Evolutionary conservation across 2,797 vertebrate species (phyloP).

Genomic region (Babyrousa celebensis): DNA sequence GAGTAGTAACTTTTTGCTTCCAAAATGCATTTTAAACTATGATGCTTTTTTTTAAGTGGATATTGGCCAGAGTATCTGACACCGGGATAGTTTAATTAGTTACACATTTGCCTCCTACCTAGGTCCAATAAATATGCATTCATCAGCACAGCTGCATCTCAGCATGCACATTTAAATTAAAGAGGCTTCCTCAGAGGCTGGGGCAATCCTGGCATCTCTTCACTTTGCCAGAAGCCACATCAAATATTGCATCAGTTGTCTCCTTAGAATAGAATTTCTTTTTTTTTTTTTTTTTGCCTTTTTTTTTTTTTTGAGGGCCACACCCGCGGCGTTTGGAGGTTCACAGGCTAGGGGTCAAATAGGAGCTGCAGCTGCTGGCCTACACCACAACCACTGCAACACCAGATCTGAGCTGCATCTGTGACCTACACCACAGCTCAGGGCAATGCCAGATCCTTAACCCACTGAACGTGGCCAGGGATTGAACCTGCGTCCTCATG

Average conservation of each 20-base stretch:
- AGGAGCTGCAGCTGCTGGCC: too few species aligned
- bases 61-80: constrained; percentile 85
- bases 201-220: constrained; percentile 89
- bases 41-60: constrained; percentile 50
- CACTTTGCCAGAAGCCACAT: constrained; percentile 89
- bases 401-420: too few species aligned
- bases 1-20: constrained; percentile 71
- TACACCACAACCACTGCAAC: too few species aligned
- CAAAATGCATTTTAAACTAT: constrained; percentile 67
- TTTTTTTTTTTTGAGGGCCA: too few species aligned
- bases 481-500: too few species aligned
- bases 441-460: too few species aligned
- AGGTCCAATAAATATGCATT: constrained; percentile 91
- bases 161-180: constrained; percentile 91
- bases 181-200: constrained; percentile 90
- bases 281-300: too few species aligned
- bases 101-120: constrained; percentile 90
- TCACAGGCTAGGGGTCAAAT: too few species aligned
- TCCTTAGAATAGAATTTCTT: constrained; percentile 74
- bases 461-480: too few species aligned
- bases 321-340: too few species aligned
- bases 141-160: constrained; percentile 92
- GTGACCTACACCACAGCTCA: too few species aligned
- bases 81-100: constrained; percentile 90
- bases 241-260: constrained; percentile 88